A percentile compares a stretch with the other conserved stretches of the same genome.
Evolutionary conservation across 2,113 vertebrate species (phyloP).

Genomic region (Panthera leo): DNA sequence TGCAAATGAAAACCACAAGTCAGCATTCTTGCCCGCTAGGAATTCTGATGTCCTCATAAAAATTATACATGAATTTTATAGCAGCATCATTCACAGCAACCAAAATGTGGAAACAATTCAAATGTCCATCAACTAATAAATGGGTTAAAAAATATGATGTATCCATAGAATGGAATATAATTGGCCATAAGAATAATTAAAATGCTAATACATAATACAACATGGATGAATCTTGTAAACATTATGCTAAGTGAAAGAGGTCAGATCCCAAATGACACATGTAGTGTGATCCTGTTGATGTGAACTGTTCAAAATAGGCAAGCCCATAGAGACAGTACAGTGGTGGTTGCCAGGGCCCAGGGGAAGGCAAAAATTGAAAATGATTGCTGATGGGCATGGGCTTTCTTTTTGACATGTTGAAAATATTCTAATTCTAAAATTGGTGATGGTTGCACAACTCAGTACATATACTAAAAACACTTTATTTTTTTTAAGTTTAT

Average conservation of each 20-base stretch:
- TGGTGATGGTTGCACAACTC: not conserved
- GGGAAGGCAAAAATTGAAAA: not conserved
- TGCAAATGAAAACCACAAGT: not conserved
- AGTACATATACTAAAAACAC: not conserved
- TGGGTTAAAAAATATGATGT: not conserved
- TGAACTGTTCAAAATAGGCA: not conserved
- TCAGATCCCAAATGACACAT: not conserved
- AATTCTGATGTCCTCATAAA: not conserved
- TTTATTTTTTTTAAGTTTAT: not conserved
- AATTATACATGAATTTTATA: not conserved
- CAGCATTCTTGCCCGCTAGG: not conserved
- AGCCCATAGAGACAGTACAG: not conserved
- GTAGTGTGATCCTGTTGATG: not conserved
- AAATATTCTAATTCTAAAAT: not conserved
- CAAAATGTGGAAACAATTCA: not conserved
- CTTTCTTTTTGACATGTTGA: not conserved
- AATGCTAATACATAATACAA: not conserved
- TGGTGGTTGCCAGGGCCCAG: not conserved
- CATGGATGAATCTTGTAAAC: not conserved
- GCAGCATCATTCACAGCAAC: not conserved
- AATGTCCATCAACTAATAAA: not conserved
- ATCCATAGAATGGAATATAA: not conserved
- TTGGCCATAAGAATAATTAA: not conserved
- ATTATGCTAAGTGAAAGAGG: not conserved
- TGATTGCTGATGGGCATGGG: no score